Evolutionary conservation across 2,888 invertebrate species (phyloP), one percentile per base, ranked within the genome.

Genomic region (Reticulitermes lucifugus): DNA sequence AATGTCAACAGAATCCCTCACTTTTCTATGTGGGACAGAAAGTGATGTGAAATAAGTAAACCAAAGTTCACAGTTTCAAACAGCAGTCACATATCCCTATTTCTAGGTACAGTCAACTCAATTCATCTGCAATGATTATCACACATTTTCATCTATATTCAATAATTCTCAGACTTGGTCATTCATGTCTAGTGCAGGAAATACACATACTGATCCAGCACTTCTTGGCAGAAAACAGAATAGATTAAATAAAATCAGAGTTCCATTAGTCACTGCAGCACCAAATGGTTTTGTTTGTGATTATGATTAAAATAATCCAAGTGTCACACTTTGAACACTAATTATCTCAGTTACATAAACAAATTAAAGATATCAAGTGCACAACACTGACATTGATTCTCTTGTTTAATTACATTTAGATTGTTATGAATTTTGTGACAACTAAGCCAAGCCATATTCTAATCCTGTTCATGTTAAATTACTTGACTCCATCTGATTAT

Each of bases 211-310:
- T 60, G 22, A 55, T 79, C 80, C 80, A 80, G 80, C 80, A 80
- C 79, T 79, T 55, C 79, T 79, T 79, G 79, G 80, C 80, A 80
- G 80, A 80, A 79, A 80, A 80, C 80, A 80, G 60, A 80, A 59
- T 22, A 59, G 10, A 59, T 80, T 35, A 29, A 80, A 79, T 35
- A 60, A 22, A 79, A 55, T 22, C 10, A 5, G 25, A 55, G 21
- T 29, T n/a, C 46, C 55, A 29, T 35, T 80, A 80, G 80, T 80
- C 80, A 80, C 80, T 80, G 80, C 80, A 80, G 80, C 80, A 80
- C 80, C 80, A 55, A 80, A 35, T 51, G 55, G 7, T 80, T 80
- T 59, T 80, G 12, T 21, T 41, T 10, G 60, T 41, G 21, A 60
- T 79, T 83, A 35, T 46, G 10, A 46, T 46, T 75, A 25, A 73